phyloP scores from a whole-genome alignment of 2,888 invertebrate genomes.

The Limnephilus marmoratus region DNA sequence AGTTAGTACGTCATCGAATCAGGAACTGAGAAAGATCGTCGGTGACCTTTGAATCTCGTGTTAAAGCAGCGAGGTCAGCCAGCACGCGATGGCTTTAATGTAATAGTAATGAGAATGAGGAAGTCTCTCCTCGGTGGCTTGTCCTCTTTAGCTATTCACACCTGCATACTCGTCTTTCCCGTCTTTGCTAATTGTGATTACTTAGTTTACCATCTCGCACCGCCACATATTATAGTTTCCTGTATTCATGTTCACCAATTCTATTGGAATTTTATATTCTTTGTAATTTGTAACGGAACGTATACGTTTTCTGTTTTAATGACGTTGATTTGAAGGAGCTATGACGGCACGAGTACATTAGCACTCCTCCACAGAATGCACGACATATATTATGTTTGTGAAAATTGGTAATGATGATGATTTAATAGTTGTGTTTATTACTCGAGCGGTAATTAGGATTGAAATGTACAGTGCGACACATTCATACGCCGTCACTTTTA shows the following conservation, averaged over 20 bases:
- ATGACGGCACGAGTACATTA: neutral
- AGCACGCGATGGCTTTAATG: conserved; percentile 22
- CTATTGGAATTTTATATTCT: neutral
- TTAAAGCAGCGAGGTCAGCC: conserved; percentile 42
- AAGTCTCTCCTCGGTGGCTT: conserved; percentile 13
- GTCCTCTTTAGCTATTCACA: neutral
- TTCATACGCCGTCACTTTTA: conserved; percentile 36
- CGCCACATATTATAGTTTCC: neutral
- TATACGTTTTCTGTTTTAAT: neutral
- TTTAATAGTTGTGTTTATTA: neutral
- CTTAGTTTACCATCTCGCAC: neutral
- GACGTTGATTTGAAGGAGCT: neutral
- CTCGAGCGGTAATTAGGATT: neutral
- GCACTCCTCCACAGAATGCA: neutral
- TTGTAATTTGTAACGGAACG: neutral
- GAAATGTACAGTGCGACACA: neutral
- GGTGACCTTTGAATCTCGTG: conserved; percentile 25
- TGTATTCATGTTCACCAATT: neutral
- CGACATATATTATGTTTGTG: neutral
- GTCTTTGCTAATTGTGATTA: neutral
- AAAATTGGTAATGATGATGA: neutral
- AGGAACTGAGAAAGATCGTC: conserved; percentile 26
- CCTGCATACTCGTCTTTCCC: neutral
- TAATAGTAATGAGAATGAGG: conserved; percentile 30
- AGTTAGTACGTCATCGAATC: conserved; percentile 17